Evolutionary conservation across 2,888 invertebrate genomes (phyloP), one percentile per base, ranked within the genome.

Genomic region (Drosophila macrospina): DNA sequence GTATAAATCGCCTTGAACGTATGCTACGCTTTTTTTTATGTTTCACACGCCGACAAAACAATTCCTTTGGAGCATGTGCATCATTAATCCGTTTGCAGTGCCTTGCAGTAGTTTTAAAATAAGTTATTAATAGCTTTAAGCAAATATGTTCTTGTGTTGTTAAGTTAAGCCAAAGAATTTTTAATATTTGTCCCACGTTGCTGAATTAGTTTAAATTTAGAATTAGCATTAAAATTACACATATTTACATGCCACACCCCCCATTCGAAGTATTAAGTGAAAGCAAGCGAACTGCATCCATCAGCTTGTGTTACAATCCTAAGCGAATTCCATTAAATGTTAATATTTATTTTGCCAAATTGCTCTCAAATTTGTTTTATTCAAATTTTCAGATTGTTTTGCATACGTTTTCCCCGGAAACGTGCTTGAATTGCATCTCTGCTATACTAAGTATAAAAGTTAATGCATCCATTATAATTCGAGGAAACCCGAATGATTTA

Each of bases 121-220:
- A 51, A 45, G 5, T 57, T 32, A 13, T 39, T 36, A 13, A 7
- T 60, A 57, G 26, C 11, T 15, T 16, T 51, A 64, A 62, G 55
- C 44, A 44, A 48, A 57, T 37, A 20, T 59, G 34, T 47, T 42
- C 8, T 16, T 62, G 45, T 34, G 16, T 52, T 62, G 47, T 51
- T 39, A 47, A 44, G 24, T 73, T 70, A 56, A 68, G 71, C 86
- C 82, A 85, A 85, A 74, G 74, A 76, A 44, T 24, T 59, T 60
- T 34, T 48, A 47, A 57, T 41, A 34, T 52, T 44, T 39, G 15
- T 56, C 32, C 50, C 52, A 47, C 36, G 20, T 8, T 30, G 37
- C 67, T 67, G 30, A 57, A 65, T 4, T 52, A 52, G 57, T 32
- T 10, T 6, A 50, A 20, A 60, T 39, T 39, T 44, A 51, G 26